phyloP scores from a whole-genome alignment of 2,797 vertebrate species.

The Momotus momota region DNA sequence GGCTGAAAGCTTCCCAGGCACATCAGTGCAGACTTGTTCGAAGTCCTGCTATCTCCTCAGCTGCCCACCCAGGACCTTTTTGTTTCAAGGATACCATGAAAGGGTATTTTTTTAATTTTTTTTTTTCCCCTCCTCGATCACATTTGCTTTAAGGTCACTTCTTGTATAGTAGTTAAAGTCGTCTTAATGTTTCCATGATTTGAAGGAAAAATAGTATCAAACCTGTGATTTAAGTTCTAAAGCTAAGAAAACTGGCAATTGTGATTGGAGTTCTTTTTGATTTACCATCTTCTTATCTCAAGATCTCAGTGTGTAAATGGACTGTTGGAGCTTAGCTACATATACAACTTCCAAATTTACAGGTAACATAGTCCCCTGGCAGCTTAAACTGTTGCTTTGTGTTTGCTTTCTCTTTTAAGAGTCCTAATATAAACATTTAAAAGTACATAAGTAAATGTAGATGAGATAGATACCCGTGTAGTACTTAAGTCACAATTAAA shows the following conservation, averaged over 20 bases:
- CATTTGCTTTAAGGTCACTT: background rate
- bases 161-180: background rate
- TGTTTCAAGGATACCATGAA: constrained; percentile 24
- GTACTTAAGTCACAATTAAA: background rate
- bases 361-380: fast-evolving
- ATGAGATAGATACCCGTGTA: background rate
- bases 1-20: constrained; percentile 46
- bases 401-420: background rate
- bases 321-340: background rate
- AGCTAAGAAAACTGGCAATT: background rate
- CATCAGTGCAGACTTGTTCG: background rate
- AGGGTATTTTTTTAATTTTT: background rate
- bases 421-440: background rate
- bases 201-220: background rate
- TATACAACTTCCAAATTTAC: background rate
- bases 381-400: background rate
- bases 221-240: background rate
- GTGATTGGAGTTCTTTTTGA: background rate
- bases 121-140: background rate
- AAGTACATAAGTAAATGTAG: background rate
- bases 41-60: constrained; percentile 16
- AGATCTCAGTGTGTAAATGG: background rate
- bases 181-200: background rate
- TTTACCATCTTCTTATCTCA: background rate
- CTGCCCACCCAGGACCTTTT: constrained; percentile 15